Evolutionary conservation across 2,113 vertebrate species (phyloP), one percentile per base, ranked within the genome.

Genomic region (Tachycineta bicolor): DNA sequence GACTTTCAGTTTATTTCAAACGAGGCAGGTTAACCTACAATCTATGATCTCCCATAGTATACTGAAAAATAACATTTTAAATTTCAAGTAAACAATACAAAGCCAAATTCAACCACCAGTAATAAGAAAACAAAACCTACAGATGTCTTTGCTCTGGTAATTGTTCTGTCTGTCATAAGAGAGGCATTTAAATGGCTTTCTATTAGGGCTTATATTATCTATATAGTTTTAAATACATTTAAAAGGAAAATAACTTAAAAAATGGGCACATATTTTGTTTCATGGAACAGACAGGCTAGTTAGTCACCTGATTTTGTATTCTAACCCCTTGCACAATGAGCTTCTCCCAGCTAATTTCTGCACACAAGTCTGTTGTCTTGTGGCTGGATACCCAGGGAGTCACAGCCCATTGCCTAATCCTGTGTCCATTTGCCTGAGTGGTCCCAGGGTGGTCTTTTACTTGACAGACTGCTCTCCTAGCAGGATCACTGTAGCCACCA

Each of bases 1-100:
- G 85, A 53, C 31, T 93, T 90, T 26, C 52, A 55, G 86, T 88
- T 78, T 90, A 56, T 93, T 96, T 94, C 65, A 86, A 95, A 92
- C 0, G 15, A 70, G 60, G 33, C 44, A 86, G 64, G 88, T 90
- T 95, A 96, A 83, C 85, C 83, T 93, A 64, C 75, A 95, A 64
- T 94, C 79, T 95, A 82, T 93, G 71, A 64, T 83, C 47, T 95
- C 59, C 56, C 25, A 19, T 4, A 44, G 19, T 23, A 47, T 31
- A 62, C 10, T 49, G 47, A 90, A 86, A 97, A 80, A 24, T 50
- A 89, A n/a, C 56, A 60, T 37, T 94, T 96, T 33, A 81, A 71
- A 63, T 94, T 91, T 78, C 47, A 83, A 83, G 63, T 83, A 90
- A 94, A 90, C 34, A 86, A 37, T 86, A 68, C 16, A 56, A 93